Conservation (phyloP, 2,113 vertebrate species). For the Egretta garzetta region DNA sequence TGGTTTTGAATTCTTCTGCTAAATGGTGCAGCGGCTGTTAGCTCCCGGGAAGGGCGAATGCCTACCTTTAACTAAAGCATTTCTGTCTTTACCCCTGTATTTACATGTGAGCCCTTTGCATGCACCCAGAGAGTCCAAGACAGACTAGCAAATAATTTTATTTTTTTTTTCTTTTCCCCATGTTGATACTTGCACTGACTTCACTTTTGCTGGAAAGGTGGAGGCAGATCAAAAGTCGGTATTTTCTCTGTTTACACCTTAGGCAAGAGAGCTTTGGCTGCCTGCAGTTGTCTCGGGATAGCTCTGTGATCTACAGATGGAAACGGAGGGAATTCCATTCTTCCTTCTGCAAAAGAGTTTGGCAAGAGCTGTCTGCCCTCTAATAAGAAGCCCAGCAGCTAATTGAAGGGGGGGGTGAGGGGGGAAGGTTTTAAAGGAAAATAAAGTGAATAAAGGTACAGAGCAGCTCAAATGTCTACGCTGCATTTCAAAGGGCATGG, state of each 20-base stretch:
- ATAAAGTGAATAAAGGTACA: background rate
- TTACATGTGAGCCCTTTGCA: background rate
- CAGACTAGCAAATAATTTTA: background rate
- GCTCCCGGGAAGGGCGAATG: background rate
- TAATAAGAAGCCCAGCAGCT: background rate
- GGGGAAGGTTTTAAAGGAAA: background rate
- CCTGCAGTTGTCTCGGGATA: background rate
- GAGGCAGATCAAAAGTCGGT: background rate
- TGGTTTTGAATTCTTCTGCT: background rate
- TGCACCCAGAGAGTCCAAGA: background rate
- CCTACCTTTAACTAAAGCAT: background rate
- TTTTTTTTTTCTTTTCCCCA: rapidly evolving
- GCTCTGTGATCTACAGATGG: background rate
- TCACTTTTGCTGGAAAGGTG: background rate
- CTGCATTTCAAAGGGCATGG: background rate
- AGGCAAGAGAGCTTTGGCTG: background rate
- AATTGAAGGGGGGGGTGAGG: background rate
- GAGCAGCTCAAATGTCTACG: background rate
- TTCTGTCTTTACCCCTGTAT: background rate
- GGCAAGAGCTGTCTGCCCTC: background rate
- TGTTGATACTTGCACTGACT: background rate
- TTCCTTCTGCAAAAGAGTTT: background rate
- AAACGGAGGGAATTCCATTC: background rate
- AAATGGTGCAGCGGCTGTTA: background rate
- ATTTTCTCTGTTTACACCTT: slow-evolving; percentile 32